Evolutionary conservation across 2,113 vertebrate genomes (phyloP).

Genomic region (Colistium nudipinnis): DNA sequence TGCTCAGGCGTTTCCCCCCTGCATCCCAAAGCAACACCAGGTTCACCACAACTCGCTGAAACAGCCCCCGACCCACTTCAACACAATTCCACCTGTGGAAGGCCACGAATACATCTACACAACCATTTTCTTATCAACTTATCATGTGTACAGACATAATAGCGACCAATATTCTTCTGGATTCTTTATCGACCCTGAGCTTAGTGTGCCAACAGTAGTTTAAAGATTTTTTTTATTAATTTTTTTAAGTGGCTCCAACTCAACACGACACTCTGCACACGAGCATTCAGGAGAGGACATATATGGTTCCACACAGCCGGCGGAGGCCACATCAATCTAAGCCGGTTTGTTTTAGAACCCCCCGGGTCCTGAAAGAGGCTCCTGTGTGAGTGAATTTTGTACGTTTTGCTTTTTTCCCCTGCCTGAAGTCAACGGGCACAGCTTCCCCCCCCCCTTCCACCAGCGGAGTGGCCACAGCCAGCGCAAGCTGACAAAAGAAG

Average conservation of each 20-base stretch:
- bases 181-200: neutral
- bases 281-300: conserved; percentile 14
- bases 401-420: conserved; percentile 39
- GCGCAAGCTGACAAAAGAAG: conserved; percentile 71
- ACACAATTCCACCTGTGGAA: neutral
- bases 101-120: too few relatives aligned
- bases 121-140: neutral
- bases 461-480: conserved; percentile 55
- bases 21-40: conserved; percentile 59
- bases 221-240: conserved; percentile 13
- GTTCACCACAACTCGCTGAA: conserved; percentile 14
- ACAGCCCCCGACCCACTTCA: conserved; percentile 30
- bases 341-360: conserved; percentile 11
- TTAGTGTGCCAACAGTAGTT: conserved; percentile 13
- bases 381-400: conserved; percentile 33
- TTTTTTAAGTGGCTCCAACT: conserved; percentile 5
- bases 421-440: conserved; percentile 52
- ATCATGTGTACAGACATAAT: conserved; percentile 19
- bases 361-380: conserved; percentile 5
- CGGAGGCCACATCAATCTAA: conserved; percentile 37
- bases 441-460: conserved; percentile 63
- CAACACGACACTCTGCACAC: conserved; percentile 19
- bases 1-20: conserved; percentile 16
- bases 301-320: conserved; percentile 18
- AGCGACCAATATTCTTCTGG: conserved; percentile 1